Conservation (phyloP, 1,140 invertebrate genomes). For the Archivesica marissinica region DNA sequence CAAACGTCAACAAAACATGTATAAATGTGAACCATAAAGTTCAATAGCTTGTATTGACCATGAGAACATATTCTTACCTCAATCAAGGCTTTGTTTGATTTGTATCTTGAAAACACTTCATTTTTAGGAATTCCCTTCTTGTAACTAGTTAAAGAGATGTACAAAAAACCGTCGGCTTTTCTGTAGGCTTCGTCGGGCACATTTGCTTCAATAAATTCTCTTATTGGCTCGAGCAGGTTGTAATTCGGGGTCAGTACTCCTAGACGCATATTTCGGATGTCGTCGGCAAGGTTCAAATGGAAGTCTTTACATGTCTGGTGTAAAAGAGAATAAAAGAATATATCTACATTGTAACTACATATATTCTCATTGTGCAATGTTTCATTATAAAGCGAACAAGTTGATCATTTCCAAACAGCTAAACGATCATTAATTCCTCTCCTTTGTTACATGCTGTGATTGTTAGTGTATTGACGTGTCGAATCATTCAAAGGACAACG, state of each 20-base stretch:
- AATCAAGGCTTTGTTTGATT: conserved; percentile 75
- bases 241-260: conserved; percentile 77
- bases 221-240: conserved; percentile 70
- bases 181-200: conserved; percentile 76
- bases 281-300: conserved; percentile 69
- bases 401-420: too few species aligned
- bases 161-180: conserved; percentile 69
- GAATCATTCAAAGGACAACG: too few species aligned
- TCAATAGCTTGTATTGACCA: too few species aligned
- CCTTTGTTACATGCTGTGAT: too few species aligned
- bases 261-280: conserved; percentile 70
- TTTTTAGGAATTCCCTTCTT: conserved; percentile 70
- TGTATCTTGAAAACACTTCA: conserved; percentile 72
- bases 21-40: background rate
- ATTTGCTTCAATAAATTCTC: conserved; percentile 68
- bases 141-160: conserved; percentile 78
- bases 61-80: conserved; percentile 75
- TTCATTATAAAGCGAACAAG: too few species aligned
- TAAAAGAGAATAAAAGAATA: too few species aligned
- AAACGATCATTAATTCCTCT: too few species aligned
- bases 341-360: too few species aligned
- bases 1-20: background rate
- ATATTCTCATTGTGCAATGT: too few species aligned
- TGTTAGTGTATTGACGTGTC: too few species aligned
- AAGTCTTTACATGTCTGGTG: conserved; percentile 75